Evolutionary conservation across 1,140 invertebrate genomes (phyloP), one percentile per base, ranked within the genome.

Genomic region (Pinna nobilis): DNA sequence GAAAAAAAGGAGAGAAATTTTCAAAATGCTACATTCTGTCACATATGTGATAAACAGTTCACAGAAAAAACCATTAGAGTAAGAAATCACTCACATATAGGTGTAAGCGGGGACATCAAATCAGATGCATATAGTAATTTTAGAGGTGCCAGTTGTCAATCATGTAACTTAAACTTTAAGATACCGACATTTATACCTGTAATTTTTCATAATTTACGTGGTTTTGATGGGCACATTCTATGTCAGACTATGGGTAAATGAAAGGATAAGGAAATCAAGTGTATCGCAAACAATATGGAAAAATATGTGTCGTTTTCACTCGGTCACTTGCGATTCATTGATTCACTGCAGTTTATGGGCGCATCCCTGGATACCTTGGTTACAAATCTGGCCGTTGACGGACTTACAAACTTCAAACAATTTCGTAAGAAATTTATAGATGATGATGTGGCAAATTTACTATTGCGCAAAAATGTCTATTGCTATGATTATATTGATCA

Each of bases 251-350:
- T 87, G 18, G 73, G 74, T 18, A 25, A 79, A 23, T 53, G 80
- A 76, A 64, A 79, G 32, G 81, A 77, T 9, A 33, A 65, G 41
- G 41, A 83, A 51, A 85, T 88, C 41, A 73, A 81, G 51, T 70
- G 84, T 32, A 86, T 89, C n/a, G 79, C 86, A 0, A 77, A 86
- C 37, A 87, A 84, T 39, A 84, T 90, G 80, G 90, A 90, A 47
- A 78, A 50, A 49, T 73, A 69, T 60, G 67, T 80, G 1, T 72
- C 65, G 20, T 74, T 73, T 41, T 65, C 66, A 6, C n/a, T 77
- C 15, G 61, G 57, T 7, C 18, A 55, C 28, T n/a, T 77, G 11
- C 11, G 60, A 0, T 73, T 74, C 50, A 53, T 73, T n/a, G 65
- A 74, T 63, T 41, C 15, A 3, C 60, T 25, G 15, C 63, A 77